Evolutionary conservation across 2,797 vertebrate species (phyloP), one percentile per base, ranked within the genome.

Genomic region (Rhynchonycteris naso): DNA sequence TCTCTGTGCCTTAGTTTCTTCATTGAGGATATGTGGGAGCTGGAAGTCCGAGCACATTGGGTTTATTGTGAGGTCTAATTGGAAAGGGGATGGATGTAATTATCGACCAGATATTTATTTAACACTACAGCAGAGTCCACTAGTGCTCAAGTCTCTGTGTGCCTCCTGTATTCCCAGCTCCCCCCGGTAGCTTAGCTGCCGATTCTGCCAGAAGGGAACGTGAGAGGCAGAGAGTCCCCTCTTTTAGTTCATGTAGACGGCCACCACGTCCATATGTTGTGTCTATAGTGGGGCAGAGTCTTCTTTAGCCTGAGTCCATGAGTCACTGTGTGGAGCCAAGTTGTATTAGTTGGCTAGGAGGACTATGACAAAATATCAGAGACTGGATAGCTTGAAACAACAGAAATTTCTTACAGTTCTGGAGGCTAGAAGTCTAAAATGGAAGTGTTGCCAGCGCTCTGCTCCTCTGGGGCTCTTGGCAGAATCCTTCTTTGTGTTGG

Each of bases 351-450:
- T 68, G 71, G 12, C 3, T 0, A 7, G 68, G 11, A 15, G 0
- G 4, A 10, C 26, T 0, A 0, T 58, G 22, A n/a, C n/a, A 43
- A 19, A 56, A 43, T 43, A 43, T 4, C 3, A 10, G 47, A 11
- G 82, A 43, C 43, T 43, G 43, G 43, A 43, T 47, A 12, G 6
- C 22, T 59, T 69, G 21, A 76, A 75, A 16, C 21, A 50, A 2
- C 50, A n/a, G 43, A 43, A 14, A 13, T 18, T 18, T 54, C 16
- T 61, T n/a, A 16, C 4, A 5, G 15, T 75, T 54, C 43, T 21
- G 35, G 30, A 86, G 54, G 33, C 18, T 9, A 4, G 35, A 80
- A 52, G n/a, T 35, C 35, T 72, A 52, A 30, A 65, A 1, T 56
- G 24, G 19, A 61, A 52, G 7, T 54, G 24, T 54, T 30, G 1